Base-by-base conservation (phyloP, 2,888 invertebrate genomes). In the Pocota personata region DNA sequence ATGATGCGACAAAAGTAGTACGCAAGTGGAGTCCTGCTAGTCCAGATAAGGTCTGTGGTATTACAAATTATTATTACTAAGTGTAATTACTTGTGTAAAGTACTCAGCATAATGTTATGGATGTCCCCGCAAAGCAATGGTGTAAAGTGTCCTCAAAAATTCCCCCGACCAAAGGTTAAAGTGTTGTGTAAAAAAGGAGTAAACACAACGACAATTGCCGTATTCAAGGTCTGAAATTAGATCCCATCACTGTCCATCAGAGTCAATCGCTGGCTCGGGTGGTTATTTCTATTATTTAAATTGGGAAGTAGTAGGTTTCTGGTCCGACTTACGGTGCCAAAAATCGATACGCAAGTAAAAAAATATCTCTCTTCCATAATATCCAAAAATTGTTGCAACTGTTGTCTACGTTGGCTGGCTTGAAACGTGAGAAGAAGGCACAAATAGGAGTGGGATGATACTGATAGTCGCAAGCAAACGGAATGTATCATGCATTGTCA, bases 61-160 rank as follows among this genome's bases (percentile, higher is more conserved):
- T 50, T 57, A 14, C 46, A 67, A 66, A 77, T 67, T 67, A 67
- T 67, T 19, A 76, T 58, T 76, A 57, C 14, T 40, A n/a, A 60
- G 37, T 50, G 50, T 60, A 67, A 77, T 50, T 58, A 60, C 58
- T 50, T 60, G 58, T 37, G 55, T 35, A 37, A 60, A 72, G 50
- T 48, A 50, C 57, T 35, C 12, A 24, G 10, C 57, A 14, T 46
- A 32, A 58, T 58, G 24, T 57, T 43, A 16, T 1, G 14, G 37
- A 46, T 50, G 67, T 37, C 21, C 5, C 40, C 14, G 16, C 37
- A 16, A 43, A 30, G 46, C 19, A 64, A 48, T 64, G 24, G 1
- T 19, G 21, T 7, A 24, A 7, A 21, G 8, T 3, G 12, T 48
- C 21, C 24, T 48, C 12, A 40, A 40, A 40, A 40, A 40, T 4